Conservation (phyloP, 2,888 invertebrate genomes). For the Drosophila subquinaria region DNA sequence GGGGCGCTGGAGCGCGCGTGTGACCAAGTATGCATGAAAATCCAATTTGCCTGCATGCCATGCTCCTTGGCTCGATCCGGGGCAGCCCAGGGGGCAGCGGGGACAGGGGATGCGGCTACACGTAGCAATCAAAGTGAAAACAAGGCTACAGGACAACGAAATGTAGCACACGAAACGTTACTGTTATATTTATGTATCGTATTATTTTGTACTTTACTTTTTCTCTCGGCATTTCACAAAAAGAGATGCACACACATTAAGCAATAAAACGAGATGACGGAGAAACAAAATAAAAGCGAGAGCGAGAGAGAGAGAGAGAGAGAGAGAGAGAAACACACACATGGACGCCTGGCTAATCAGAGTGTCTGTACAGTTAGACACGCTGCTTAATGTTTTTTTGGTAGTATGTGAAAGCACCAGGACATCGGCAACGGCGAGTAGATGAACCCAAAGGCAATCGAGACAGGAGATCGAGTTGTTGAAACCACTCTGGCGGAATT, state of each 20-base stretch:
- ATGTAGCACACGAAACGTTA: conserved; percentile 54
- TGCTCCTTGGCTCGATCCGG: conserved; percentile 21
- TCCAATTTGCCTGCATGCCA: conserved; percentile 75
- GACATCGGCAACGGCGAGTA: neutral
- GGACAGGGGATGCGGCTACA: conserved; percentile 47
- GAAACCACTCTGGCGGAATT: conserved; percentile 11
- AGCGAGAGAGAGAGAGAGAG: neutral
- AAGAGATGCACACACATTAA: conserved; percentile 12
- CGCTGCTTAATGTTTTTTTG: conserved; percentile 41
- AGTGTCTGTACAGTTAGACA: conserved; percentile 49
- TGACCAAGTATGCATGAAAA: conserved; percentile 79
- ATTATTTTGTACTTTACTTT: conserved; percentile 58
- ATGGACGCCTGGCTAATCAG: conserved; percentile 39
- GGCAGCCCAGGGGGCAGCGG: neutral
- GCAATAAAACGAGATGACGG: neutral
- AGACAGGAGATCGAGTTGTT: neutral
- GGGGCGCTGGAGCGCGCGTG: conserved; percentile 59
- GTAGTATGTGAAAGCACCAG: conserved; percentile 13
- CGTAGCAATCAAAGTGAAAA: conserved; percentile 79
- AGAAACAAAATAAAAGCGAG: neutral
- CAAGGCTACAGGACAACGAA: conserved; percentile 57
- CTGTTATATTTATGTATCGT: conserved; percentile 71
- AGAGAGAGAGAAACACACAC: conserved; percentile 1
- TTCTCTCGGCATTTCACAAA: conserved; percentile 23
- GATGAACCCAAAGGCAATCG: conserved; percentile 1